A percentile compares a stretch with the other conserved stretches of the same genome.
phyloP scores from a whole-genome alignment of 1,140 invertebrate genomes.

The Zelostemma sp. region DNA sequence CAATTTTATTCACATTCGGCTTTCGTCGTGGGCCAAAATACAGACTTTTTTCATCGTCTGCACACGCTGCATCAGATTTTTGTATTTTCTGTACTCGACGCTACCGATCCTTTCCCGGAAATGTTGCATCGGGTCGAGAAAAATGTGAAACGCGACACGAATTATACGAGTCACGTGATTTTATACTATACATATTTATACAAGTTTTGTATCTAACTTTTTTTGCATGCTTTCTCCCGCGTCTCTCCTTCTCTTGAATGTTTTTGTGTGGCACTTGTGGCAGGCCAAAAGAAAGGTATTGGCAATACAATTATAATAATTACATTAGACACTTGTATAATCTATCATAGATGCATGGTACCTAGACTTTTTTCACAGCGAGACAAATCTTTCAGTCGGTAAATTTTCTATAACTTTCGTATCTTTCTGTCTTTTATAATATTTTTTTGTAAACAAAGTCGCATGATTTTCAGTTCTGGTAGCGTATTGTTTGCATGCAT shows the following conservation, averaged over 20 bases:
- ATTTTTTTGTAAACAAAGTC: background rate
- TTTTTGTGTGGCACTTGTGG: constrained; percentile 74
- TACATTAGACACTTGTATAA: constrained; percentile 47
- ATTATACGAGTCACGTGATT: too few relatives aligned
- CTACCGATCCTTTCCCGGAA: constrained; percentile 1
- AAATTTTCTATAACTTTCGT: background rate
- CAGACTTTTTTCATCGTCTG: constrained; percentile 2
- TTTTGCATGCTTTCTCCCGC: constrained; percentile 73
- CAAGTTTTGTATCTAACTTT: constrained; percentile 69
- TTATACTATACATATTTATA: constrained; percentile 60
- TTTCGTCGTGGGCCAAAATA: constrained; percentile 27
- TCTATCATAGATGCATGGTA: constrained; percentile 25
- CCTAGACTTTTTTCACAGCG: constrained; percentile 15
- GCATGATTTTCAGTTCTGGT: too few relatives aligned
- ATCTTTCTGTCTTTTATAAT: too few relatives aligned
- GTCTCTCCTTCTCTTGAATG: constrained; percentile 72
- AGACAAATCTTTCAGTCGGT: too few relatives aligned
- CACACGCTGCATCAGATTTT: constrained; percentile 14
- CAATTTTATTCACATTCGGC: constrained; percentile 12
- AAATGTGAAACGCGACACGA: background rate
- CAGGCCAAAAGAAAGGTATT: constrained; percentile 75
- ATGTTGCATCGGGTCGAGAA: background rate
- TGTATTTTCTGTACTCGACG: constrained; percentile 10
- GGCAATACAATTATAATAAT: constrained; percentile 65
- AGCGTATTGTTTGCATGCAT: too few relatives aligned